Conservation (phyloP, 1,140 invertebrate species). For the Drosophila punjabiensis region DNA sequence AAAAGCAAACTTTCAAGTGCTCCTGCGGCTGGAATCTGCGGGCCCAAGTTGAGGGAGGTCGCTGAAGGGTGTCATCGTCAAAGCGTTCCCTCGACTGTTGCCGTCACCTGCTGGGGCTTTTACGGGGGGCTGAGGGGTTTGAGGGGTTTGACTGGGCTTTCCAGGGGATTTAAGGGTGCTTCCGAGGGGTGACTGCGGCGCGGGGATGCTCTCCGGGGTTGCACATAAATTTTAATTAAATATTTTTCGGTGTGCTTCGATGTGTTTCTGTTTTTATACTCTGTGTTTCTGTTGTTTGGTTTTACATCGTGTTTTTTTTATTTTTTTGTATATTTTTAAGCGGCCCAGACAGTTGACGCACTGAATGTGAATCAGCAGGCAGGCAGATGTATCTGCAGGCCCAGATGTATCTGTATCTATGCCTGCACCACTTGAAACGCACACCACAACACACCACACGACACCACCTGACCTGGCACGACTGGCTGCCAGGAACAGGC, state of each 20-base stretch:
- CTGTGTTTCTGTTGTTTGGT: not conserved
- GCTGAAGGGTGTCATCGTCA: constrained; percentile 51
- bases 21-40: not conserved
- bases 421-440: constrained; percentile 51
- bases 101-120: constrained; percentile 22
- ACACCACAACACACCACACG: constrained; percentile 31
- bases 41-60: constrained; percentile 41
- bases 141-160: not conserved
- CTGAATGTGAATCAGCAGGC: constrained; percentile 20
- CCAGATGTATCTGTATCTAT: constrained; percentile 17
- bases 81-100: constrained; percentile 41
- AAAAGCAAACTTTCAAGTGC: constrained; percentile 53
- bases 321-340: constrained; percentile 17
- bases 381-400: constrained; percentile 31
- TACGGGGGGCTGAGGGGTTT: not conserved
- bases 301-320: constrained; percentile 2
- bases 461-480: constrained; percentile 14
- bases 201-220: constrained; percentile 49
- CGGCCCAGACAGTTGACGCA: constrained; percentile 45
- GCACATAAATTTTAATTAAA: constrained; percentile 83
- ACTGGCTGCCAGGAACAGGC: constrained; percentile 21
- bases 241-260: constrained; percentile 65
- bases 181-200: constrained; percentile 16
- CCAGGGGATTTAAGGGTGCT: constrained; percentile 41
- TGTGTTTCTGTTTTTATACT: constrained; percentile 17